A percentile compares a stretch with the other conserved stretches of the same genome.
These are phyloP conservation scores for Synergus japonicus DNA, from an alignment of 2,888 invertebrate species.

Conservation along the genomic window DNA sequence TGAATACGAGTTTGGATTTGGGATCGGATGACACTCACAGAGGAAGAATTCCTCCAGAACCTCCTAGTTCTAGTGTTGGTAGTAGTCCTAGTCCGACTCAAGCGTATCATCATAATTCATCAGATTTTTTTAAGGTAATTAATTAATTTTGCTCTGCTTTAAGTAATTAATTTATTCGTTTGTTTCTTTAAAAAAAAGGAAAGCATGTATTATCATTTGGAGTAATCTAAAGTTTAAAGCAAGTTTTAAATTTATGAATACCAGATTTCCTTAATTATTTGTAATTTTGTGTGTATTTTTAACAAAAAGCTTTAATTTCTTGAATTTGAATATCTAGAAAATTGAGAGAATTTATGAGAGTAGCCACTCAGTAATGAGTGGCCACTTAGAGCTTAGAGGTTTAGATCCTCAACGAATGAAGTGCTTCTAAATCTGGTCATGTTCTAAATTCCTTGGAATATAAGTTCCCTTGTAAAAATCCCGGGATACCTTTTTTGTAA, in stretches of 20 bases:
- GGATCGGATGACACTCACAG: slow-evolving; percentile 68
- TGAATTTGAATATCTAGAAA: not conserved
- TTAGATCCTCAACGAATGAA: not conserved
- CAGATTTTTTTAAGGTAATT: slow-evolving; percentile 78
- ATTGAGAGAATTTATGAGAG: not conserved
- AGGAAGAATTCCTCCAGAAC: slow-evolving; percentile 72
- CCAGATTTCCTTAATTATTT: too few species aligned
- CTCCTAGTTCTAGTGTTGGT: slow-evolving; percentile 73
- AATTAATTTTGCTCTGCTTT: not conserved
- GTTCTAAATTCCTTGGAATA: not conserved
- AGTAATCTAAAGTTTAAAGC: too few species aligned
- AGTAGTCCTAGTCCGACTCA: slow-evolving; percentile 74
- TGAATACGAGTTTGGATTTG: slow-evolving; percentile 62
- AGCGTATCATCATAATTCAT: slow-evolving; percentile 76
- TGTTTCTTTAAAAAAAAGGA: too few species aligned
- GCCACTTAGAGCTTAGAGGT: not conserved
- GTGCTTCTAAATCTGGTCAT: not conserved
- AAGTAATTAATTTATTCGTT: too few species aligned
- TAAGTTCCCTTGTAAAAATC: slow-evolving; percentile 29
- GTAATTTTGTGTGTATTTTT: too few species aligned
- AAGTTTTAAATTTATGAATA: too few species aligned
- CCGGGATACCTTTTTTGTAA: not conserved
- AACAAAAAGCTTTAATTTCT: too few species aligned
- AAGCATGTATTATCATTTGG: too few species aligned
- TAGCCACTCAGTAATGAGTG: not conserved